Conservation (phyloP, 2,888 invertebrate species). For the Lasiommata megera region DNA sequence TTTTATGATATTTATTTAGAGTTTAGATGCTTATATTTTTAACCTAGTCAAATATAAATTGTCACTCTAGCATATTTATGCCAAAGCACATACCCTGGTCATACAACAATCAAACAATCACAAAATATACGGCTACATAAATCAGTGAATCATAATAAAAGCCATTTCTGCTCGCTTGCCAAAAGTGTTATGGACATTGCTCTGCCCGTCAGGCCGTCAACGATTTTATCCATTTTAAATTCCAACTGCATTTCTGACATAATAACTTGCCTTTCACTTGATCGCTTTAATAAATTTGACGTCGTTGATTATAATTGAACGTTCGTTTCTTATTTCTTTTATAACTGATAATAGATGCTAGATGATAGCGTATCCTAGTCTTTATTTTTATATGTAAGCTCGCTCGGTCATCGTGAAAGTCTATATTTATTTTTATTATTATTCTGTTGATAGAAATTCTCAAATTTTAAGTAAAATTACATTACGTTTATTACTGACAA, state of each 20-base stretch:
- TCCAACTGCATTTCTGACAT: constrained; percentile 24
- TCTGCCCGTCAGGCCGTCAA: constrained; percentile 9
- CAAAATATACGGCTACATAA: constrained; percentile 6
- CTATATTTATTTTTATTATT: no score
- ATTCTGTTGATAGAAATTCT: no score
- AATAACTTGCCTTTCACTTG: constrained; percentile 41
- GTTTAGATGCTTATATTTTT: no score
- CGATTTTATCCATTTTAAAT: constrained; percentile 26
- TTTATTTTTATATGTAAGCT: no score
- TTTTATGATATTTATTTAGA: no score
- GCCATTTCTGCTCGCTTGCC: constrained; percentile 9
- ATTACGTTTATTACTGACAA: no score
- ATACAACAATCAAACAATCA: constrained; percentile 3
- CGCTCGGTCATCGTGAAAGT: no score
- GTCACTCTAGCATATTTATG: background rate
- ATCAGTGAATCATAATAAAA: background rate
- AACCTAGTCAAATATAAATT: no score
- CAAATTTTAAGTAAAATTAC: no score
- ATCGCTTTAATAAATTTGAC: constrained; percentile 38
- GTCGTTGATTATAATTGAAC: constrained; percentile 16
- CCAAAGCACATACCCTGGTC: constrained; percentile 4
- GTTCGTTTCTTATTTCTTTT: background rate
- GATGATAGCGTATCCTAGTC: background rate
- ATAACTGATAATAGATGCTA: background rate
- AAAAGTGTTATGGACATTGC: constrained; percentile 24